Evolutionary conservation across 2,888 invertebrate genomes (phyloP), one percentile per base, ranked within the genome.

Genomic region (Dryadula phaetusa): DNA sequence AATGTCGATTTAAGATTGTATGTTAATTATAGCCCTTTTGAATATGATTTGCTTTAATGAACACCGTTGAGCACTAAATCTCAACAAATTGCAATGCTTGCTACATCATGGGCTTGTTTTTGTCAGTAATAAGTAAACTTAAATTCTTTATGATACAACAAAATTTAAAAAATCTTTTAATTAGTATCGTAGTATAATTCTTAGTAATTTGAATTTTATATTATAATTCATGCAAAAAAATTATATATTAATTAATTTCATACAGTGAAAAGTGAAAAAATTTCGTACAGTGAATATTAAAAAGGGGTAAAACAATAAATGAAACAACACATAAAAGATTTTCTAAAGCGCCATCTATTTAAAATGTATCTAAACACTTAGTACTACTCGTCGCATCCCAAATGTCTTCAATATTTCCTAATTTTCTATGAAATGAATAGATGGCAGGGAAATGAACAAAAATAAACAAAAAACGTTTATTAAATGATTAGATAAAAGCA

Each of bases 41-140:
- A 60, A 60, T 60, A 60, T 60, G 54, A 56, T 56, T 56, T 56
- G 56, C 37, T 56, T n/a, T 56, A 37, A 40, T 37, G 56, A 40
- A 56, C 22, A n/a, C 37, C n/a, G 49, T 16, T 52, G 49, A 7
- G 25, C 16, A 28, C 49, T 52, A 52, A 52, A 52, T 40, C 22
- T 56, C 4, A n/a, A 56, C 56, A 20, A 37, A 56, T 22, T 56
- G 20, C 37, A 7, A 40, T 22, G 22, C n/a, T 56, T n/a, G 14
- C n/a, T 56, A 22, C 25, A 56, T 22, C n/a, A 40, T 37, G 18
- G 4, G 7, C 40, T 56, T 56, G 10, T 40, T 56, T 40, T 56
- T 10, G 8, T n/a, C 16, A 40, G 8, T 56, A 40, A 56, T 22
- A 20, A 22, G 22, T 10, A 22, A 12, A 20, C 5, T 7, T 6